Evolutionary conservation across 2,797 vertebrate species (phyloP).

Genomic region (Poeciliopsis infans): DNA sequence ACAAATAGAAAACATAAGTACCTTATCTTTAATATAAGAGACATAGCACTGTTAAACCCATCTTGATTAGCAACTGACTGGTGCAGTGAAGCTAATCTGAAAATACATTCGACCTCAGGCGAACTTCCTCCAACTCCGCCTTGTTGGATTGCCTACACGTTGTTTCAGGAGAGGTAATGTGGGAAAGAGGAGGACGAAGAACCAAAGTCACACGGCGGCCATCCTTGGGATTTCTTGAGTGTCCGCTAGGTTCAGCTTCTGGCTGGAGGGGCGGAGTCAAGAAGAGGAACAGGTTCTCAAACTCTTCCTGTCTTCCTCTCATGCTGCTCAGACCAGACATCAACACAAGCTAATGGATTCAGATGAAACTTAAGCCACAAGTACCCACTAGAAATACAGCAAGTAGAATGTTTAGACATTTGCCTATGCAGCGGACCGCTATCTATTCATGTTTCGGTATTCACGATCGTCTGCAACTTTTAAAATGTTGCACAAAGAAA

Average conservation of each 20-base stretch:
- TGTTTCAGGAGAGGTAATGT: background rate
- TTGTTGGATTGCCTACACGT: background rate
- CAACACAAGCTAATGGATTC: background rate
- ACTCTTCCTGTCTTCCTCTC: background rate
- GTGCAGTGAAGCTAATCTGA: background rate
- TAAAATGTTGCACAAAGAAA: too few species aligned
- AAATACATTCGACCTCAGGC: slow-evolving; percentile 23
- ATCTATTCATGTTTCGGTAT: too few species aligned
- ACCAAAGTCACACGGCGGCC: slow-evolving; percentile 80
- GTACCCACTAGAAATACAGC: background rate
- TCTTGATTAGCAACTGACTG: background rate
- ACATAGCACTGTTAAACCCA: background rate
- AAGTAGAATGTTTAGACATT: too few species aligned
- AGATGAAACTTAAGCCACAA: background rate
- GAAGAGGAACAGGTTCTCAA: slow-evolving; percentile 13
- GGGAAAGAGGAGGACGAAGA: background rate
- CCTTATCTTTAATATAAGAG: slow-evolving; percentile 6
- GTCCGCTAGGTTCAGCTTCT: slow-evolving; percentile 95
- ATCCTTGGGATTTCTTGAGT: slow-evolving; percentile 89
- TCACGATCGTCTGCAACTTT: too few species aligned
- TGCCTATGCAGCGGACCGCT: too few species aligned
- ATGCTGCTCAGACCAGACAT: background rate
- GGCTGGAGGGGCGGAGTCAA: slow-evolving; percentile 78
- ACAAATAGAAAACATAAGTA: slow-evolving; percentile 8
- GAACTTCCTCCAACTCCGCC: slow-evolving; percentile 1